These are phyloP conservation scores for Harpagifer antarcticus DNA, from an alignment of 2,797 vertebrate genomes.

Conservation along the genomic window DNA sequence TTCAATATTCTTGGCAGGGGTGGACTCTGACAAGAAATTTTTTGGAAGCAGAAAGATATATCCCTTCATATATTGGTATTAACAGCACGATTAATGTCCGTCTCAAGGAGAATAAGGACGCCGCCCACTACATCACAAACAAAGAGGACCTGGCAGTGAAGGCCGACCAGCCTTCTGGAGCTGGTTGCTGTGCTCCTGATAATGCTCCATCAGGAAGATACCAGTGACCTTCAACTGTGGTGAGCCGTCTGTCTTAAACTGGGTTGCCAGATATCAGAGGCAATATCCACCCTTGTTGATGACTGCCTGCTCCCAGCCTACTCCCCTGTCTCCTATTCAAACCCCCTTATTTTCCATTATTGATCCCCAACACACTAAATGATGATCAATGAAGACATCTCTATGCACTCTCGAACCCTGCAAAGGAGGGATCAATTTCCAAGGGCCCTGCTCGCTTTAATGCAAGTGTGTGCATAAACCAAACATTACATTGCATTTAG, in stretches of 20 bases:
- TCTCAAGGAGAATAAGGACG: slow-evolving; percentile 66
- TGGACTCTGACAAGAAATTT: slow-evolving; percentile 44
- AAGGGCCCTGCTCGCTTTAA: slow-evolving; percentile 24
- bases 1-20: slow-evolving; percentile 40
- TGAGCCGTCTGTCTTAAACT: slow-evolving; percentile 6
- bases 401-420: slow-evolving; percentile 68
- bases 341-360: slow-evolving; percentile 69
- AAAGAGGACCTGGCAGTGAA: slow-evolving; percentile 48
- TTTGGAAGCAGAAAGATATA: slow-evolving; percentile 44
- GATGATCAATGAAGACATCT: slow-evolving; percentile 81
- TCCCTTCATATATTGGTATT: slow-evolving; percentile 60
- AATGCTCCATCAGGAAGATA: slow-evolving; percentile 28
- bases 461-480: slow-evolving; percentile 5
- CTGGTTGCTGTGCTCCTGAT: slow-evolving; percentile 33
- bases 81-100: slow-evolving; percentile 62
- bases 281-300: slow-evolving; percentile 32
- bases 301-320: slow-evolving; percentile 25
- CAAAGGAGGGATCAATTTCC: slow-evolving; percentile 44
- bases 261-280: slow-evolving; percentile 32
- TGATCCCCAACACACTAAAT: slow-evolving; percentile 68
- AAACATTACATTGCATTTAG: neutral
- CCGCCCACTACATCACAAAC: slow-evolving; percentile 50
- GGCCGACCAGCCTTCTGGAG: slow-evolving; percentile 25
- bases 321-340: slow-evolving; percentile 25
- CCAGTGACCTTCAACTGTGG: slow-evolving; percentile 46